These are phyloP conservation scores for Pachycephus smyrnensis DNA, from an alignment of 2,888 invertebrate species.

Conservation along the genomic window DNA sequence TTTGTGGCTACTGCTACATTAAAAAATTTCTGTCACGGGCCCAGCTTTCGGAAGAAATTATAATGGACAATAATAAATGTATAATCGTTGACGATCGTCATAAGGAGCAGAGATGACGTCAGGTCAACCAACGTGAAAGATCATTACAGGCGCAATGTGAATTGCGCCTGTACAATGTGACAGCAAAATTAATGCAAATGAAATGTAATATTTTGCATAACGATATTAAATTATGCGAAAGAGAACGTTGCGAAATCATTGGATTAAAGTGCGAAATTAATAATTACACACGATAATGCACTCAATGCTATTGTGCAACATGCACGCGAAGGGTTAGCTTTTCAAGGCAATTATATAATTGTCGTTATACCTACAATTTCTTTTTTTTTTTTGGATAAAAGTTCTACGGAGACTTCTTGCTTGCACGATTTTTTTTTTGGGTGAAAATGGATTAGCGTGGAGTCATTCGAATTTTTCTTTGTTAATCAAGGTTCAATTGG, in stretches of 20 bases:
- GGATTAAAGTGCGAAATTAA: not conserved
- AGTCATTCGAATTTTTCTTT: not conserved
- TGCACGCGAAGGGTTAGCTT: not conserved
- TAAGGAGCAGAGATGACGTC: not conserved
- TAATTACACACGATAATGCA: not conserved
- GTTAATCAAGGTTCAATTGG: not conserved
- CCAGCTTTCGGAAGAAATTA: not conserved
- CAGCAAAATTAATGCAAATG: not conserved
- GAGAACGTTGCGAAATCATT: not conserved
- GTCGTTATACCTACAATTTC: not conserved
- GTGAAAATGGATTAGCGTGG: not conserved
- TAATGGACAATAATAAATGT: not conserved
- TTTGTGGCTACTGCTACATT: constrained; percentile 56
- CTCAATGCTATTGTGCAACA: not conserved
- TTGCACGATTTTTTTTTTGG: not conserved
- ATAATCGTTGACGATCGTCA: no score
- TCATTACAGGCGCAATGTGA: not conserved
- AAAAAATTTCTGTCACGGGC: constrained; percentile 23
- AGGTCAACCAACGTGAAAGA: not conserved
- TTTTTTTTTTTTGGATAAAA: not conserved
- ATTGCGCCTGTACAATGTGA: no score
- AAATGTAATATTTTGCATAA: not conserved
- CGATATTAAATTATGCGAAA: not conserved
- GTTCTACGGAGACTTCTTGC: not conserved
- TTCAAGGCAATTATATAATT: not conserved